A percentile compares a stretch with the other conserved stretches of the same genome.
Conservation (phyloP, 2,888 invertebrate species). For the Phortica okadai region DNA sequence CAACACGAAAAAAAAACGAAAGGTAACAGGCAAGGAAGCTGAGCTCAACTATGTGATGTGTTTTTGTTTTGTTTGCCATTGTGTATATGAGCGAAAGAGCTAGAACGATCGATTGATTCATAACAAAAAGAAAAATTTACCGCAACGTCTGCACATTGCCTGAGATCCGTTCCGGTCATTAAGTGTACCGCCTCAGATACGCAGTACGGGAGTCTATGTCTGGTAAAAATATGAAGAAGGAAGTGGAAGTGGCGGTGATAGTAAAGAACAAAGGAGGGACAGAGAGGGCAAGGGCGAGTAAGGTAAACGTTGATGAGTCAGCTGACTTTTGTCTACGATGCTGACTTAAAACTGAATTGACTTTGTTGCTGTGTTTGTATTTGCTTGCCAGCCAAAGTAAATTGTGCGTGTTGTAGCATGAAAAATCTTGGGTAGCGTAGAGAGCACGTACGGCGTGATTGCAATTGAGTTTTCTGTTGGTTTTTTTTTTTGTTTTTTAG, state of each 20-base stretch:
- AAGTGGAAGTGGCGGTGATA: conserved; percentile 29
- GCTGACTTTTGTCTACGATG: conserved; percentile 56
- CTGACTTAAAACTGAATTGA: neutral
- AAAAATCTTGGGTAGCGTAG: conserved; percentile 50
- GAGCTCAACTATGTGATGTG: neutral
- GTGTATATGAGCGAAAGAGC: neutral
- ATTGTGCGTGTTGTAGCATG: conserved; percentile 71
- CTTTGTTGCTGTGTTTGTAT: conserved; percentile 29
- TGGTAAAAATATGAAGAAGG: conserved; percentile 37
- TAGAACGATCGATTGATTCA: neutral
- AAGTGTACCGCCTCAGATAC: conserved; percentile 62
- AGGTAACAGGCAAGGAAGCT: conserved; percentile 10
- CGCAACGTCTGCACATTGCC: conserved; percentile 13
- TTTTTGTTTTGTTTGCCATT: neutral
- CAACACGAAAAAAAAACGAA: neutral
- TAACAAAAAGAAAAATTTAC: neutral
- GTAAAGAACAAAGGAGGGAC: conserved; percentile 8
- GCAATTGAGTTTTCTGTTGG: neutral
- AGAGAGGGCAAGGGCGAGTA: neutral
- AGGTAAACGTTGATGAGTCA: conserved; percentile 56
- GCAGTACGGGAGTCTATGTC: conserved; percentile 6
- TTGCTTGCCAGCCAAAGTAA: conserved; percentile 53
- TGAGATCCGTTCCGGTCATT: conserved; percentile 72
- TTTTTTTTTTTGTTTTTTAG: neutral
- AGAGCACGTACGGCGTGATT: conserved; percentile 28